Base-by-base conservation (phyloP, 2,797 vertebrate species). In the Kryptopterus vitreolus region DNA sequence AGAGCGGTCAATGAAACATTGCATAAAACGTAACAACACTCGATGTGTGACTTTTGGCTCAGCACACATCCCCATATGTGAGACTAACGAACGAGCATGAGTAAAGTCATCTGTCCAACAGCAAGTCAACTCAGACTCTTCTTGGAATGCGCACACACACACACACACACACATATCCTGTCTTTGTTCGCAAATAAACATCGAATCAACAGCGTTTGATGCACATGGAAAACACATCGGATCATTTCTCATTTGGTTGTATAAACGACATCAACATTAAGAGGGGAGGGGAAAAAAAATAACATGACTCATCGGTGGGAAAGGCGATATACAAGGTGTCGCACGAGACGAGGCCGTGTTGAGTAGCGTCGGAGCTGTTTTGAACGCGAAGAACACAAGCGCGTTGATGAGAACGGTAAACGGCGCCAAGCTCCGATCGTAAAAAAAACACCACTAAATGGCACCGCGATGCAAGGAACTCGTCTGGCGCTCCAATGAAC, bases 151-250 rank as follows among this genome's bases (percentile, higher is more conserved):
- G 53, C 29, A 43, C 55, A n/a, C n/a, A n/a, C n/a, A n/a, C n/a
- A n/a, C n/a, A n/a, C n/a, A n/a, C n/a, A n/a, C n/a, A n/a, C n/a
- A n/a, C n/a, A n/a, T n/a, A 79, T 85, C 80, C 85, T 83, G 80
- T 57, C 53, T 85, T 81, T 85, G 79, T 84, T 84, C 65, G 76
- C 43, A 71, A 22, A 3, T 38, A 18, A 79, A 78, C 58, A 76
- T 26, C 55, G 70, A 78, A 79, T 79, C 50, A 48, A 33, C 18
- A 83, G n/a, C 24, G 11, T 58, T 58, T 38, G 33, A 10, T 11
- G 59, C 26, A 48, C 24, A 15, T 35, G n/a, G 29, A 57, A 77
- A 77, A 31, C 3, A 66, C 38, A 68, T 29, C 78, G 15, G 57
- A 63, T 63, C 1, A 24, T 15, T 57, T 31, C 61, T 46, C 7